phyloP scores from a whole-genome alignment of 2,888 invertebrate species.

The Leptura quadrifasciata region DNA sequence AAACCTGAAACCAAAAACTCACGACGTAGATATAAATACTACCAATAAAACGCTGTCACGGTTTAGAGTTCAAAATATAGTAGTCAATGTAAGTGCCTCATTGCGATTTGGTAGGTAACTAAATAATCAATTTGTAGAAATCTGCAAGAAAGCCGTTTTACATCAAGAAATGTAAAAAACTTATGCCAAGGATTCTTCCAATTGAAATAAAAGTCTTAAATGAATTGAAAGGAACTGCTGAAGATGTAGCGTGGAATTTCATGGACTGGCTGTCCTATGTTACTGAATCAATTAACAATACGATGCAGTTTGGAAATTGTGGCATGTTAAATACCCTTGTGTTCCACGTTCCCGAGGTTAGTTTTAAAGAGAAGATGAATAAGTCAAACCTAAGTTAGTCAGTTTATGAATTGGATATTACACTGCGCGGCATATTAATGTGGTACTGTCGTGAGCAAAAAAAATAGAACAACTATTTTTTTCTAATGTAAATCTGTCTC shows the following conservation, averaged over 20 bases:
- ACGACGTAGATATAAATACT: constrained; percentile 13
- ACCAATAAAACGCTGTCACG: constrained; percentile 16
- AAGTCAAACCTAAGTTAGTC: too few species aligned
- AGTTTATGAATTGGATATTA: too few species aligned
- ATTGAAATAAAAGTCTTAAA: constrained; percentile 67
- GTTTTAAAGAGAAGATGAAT: constrained; percentile 46
- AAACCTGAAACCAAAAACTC: neutral
- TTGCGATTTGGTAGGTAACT: neutral
- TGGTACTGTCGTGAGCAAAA: too few species aligned
- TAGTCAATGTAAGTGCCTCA: neutral
- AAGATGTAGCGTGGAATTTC: constrained; percentile 74
- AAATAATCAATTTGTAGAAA: constrained; percentile 42
- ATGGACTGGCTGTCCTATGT: constrained; percentile 85
- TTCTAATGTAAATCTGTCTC: too few species aligned
- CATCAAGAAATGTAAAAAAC: constrained; percentile 49
- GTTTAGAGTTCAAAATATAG: neutral
- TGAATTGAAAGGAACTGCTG: constrained; percentile 41
- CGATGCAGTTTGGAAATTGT: constrained; percentile 82
- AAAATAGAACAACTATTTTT: too few species aligned
- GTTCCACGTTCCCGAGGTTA: constrained; percentile 82
- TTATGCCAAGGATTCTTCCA: constrained; percentile 65
- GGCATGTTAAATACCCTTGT: constrained; percentile 81
- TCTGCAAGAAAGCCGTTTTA: constrained; percentile 32
- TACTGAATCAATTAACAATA: constrained; percentile 85
- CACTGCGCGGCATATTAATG: too few species aligned